Percentiles rank a stretch among this genome's conserved stretches.
These are phyloP conservation scores for Andrena hattorfiana DNA, from an alignment of 2,888 invertebrate genomes.

Conservation along the genomic window DNA sequence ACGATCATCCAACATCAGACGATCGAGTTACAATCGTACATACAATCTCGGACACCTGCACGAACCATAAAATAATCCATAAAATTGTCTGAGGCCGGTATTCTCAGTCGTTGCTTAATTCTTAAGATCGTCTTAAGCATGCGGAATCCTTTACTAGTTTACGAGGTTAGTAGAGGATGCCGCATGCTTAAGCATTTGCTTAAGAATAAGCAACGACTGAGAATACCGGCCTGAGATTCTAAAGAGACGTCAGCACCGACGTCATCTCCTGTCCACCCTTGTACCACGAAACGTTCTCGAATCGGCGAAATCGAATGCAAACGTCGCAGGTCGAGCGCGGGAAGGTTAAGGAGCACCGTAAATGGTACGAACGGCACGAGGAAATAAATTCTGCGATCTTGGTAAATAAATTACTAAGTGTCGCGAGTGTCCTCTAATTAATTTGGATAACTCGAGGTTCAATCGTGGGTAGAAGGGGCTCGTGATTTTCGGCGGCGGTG, in stretches of 20 bases:
- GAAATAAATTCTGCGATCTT: neutral
- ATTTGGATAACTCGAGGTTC: neutral
- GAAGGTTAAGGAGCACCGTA: neutral
- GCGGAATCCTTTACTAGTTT: no score
- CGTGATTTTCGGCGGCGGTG: neutral
- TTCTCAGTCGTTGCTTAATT: no score
- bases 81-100: neutral
- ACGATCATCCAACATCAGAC: no score
- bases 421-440: neutral
- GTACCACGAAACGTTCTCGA: neutral
- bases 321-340: neutral
- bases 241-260: neutral
- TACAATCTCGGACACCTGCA: no score
- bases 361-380: neutral
- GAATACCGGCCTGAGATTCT: no score
- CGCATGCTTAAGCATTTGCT: no score
- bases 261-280: neutral
- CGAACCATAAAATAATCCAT: no score
- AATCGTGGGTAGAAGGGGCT: neutral
- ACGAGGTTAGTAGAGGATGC: no score
- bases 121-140: no score
- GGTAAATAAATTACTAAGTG: conserved; percentile 6
- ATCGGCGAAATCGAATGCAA: neutral
- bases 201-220: no score
- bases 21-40: no score